Evolutionary conservation across 2,797 vertebrate species (phyloP).

Genomic region (Nyctalus aviator): DNA sequence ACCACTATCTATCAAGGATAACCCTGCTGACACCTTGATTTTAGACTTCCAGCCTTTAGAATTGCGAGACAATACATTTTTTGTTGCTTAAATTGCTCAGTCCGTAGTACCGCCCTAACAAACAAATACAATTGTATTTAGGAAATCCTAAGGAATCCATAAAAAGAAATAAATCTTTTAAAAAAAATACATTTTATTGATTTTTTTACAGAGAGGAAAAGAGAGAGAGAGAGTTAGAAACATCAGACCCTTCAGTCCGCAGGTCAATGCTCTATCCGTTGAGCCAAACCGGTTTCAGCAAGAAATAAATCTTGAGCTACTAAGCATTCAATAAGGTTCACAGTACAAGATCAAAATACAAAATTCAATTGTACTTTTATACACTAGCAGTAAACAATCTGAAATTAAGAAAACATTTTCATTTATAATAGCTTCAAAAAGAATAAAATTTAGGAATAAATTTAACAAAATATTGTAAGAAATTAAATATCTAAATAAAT

Average conservation of each 20-base stretch:
- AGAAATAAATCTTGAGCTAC: not conserved
- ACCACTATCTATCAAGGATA: not conserved
- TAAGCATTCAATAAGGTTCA: not conserved
- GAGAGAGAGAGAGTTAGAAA: no score
- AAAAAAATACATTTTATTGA: no score
- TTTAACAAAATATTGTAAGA: constrained; percentile 1
- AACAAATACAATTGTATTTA: not conserved
- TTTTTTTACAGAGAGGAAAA: no score
- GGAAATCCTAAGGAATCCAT: not conserved
- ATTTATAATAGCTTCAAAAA: not conserved
- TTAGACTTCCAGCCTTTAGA: not conserved
- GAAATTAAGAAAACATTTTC: constrained; percentile 3
- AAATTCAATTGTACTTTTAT: not conserved
- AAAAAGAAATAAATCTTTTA: not conserved
- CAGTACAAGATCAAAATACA: not conserved
- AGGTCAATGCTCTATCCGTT: no score
- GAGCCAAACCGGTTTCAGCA: no score
- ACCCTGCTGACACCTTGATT: not conserved
- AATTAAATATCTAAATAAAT: not conserved
- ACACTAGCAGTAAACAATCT: not conserved
- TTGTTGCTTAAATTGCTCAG: not conserved
- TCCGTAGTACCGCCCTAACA: not conserved
- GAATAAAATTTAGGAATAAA: not conserved
- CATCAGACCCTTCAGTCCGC: no score
- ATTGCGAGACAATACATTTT: not conserved